Evolutionary conservation across 2,888 invertebrate genomes (phyloP).

Genomic region (Parochlus steinenii): DNA sequence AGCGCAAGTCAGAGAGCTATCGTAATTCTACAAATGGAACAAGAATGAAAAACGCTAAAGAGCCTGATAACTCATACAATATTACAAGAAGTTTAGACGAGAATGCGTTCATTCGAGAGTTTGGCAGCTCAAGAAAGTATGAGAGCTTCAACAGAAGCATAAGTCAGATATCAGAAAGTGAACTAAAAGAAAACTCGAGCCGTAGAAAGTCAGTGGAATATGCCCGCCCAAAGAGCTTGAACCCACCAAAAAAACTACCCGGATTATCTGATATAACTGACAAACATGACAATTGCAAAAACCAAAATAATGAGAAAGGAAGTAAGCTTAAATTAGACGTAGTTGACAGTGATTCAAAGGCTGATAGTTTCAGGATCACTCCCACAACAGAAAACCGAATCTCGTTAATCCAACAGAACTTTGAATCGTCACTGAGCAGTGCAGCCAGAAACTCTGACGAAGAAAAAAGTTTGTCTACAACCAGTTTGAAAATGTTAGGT

Average conservation of each 20-base stretch:
- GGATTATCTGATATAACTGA: conserved; percentile 20
- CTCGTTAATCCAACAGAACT: conserved; percentile 36
- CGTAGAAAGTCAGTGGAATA: conserved; percentile 46
- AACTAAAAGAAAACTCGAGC: conserved; percentile 16
- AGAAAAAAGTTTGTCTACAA: conserved; percentile 28
- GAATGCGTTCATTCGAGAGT: conserved; percentile 53
- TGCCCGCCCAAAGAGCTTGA: conserved; percentile 37
- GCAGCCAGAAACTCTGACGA: conserved; percentile 18
- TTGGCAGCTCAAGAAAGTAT: conserved; percentile 28
- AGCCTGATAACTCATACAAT: conserved; percentile 43
- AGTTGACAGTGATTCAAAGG: conserved; percentile 14
- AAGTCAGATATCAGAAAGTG: conserved; percentile 19
- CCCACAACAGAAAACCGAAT: conserved; percentile 45
- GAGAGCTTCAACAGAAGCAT: conserved; percentile 19
- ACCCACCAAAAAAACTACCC: conserved; percentile 37
- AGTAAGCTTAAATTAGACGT: conserved; percentile 19
- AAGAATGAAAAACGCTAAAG: conserved; percentile 38
- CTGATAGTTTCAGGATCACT: conserved; percentile 31
- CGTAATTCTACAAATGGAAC: conserved; percentile 37
- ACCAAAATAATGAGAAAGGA: conserved; percentile 15
- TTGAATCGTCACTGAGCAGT: conserved; percentile 15
- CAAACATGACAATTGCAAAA: conserved; percentile 5
- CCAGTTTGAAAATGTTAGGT: conserved; percentile 19
- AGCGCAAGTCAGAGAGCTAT: conserved; percentile 20
- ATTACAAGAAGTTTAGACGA: conserved; percentile 53